These are phyloP conservation scores for Venustoraphidia nigricollis DNA, from an alignment of 2,888 invertebrate genomes.

Conservation along the genomic window DNA sequence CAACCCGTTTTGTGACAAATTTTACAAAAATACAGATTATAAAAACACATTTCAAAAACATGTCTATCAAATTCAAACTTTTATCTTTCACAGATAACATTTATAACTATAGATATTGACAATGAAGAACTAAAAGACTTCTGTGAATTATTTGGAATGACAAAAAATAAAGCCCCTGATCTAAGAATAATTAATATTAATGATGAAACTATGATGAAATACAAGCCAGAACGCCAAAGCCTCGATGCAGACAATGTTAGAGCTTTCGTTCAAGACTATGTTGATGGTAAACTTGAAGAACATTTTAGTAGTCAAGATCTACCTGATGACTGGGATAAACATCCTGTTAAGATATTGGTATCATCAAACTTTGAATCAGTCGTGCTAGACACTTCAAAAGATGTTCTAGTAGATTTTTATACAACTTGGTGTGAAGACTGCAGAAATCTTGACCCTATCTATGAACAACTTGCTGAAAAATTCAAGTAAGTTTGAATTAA, in stretches of 20 bases:
- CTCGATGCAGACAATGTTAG: conserved; percentile 50
- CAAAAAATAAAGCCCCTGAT: conserved; percentile 77
- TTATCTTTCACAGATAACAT: conserved; percentile 47
- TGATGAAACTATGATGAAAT: conserved; percentile 89
- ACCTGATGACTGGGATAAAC: conserved; percentile 94
- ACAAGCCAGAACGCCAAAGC: conserved; percentile 73
- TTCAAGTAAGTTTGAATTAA: conserved; percentile 46
- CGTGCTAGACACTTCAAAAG: conserved; percentile 71
- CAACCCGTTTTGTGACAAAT: not conserved
- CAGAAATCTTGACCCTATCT: conserved; percentile 93
- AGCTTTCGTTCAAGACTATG: conserved; percentile 75
- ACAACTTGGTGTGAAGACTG: conserved; percentile 99
- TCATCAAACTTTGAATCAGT: conserved; percentile 92
- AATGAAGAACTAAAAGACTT: conserved; percentile 94
- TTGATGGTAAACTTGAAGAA: conserved; percentile 87
- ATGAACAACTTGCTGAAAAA: conserved; percentile 89
- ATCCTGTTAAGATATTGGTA: conserved; percentile 84
- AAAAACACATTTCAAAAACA: not conserved
- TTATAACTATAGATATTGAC: conserved; percentile 89
- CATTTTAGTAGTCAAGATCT: conserved; percentile 88
- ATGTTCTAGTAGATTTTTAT: conserved; percentile 97
- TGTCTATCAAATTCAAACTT: not conserved
- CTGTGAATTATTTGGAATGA: conserved; percentile 98
- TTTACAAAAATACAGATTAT: not conserved
- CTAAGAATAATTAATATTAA: conserved; percentile 87